Evolutionary conservation across 2,888 invertebrate species (phyloP).

Genomic region (Drosophila phalerata): DNA sequence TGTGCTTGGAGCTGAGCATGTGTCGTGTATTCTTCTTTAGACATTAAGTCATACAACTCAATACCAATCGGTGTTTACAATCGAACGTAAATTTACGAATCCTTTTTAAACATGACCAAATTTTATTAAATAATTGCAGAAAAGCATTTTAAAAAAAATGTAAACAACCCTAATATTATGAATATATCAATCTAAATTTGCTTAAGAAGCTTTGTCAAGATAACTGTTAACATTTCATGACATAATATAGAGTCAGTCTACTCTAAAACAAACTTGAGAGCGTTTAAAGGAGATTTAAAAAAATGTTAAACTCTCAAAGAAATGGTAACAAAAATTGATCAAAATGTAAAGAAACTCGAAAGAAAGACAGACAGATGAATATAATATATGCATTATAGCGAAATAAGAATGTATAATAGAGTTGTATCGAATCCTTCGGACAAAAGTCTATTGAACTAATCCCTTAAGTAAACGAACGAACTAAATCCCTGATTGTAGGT

Average conservation of each 20-base stretch:
- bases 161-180: neutral
- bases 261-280: too few relatives aligned
- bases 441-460: too few relatives aligned
- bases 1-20: neutral
- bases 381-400: neutral
- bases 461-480: too few relatives aligned
- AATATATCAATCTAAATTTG: neutral
- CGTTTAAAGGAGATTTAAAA: neutral
- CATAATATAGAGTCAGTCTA: neutral
- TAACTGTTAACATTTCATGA: too few relatives aligned
- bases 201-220: neutral
- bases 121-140: neutral
- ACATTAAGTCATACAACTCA: neutral
- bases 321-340: neutral
- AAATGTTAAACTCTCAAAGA: neutral
- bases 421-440: too few relatives aligned
- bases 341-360: neutral
- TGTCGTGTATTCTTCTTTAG: neutral
- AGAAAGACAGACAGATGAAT: neutral
- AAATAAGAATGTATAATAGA: neutral
- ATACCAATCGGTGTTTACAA: too few relatives aligned
- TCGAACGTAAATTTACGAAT: neutral
- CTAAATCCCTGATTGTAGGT: too few relatives aligned
- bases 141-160: neutral
- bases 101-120: too few relatives aligned